These are phyloP conservation scores for Triplophysa bombifrons DNA, from an alignment of 2,797 vertebrate genomes.

Conservation along the genomic window DNA sequence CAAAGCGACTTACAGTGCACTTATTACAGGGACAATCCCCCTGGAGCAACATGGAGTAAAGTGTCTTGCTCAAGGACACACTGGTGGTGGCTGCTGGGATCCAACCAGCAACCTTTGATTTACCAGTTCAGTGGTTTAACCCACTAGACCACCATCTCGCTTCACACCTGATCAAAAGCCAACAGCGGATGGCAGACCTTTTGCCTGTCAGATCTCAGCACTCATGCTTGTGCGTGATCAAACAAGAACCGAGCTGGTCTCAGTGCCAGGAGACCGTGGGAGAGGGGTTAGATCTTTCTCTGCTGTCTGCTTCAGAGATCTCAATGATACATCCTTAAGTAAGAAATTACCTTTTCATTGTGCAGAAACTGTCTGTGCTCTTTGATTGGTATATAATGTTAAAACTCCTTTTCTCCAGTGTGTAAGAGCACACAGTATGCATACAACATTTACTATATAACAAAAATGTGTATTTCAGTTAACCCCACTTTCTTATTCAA, in stretches of 20 bases:
- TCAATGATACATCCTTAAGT: background rate
- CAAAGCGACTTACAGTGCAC: too few species aligned
- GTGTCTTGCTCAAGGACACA: too few species aligned
- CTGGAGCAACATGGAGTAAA: too few species aligned
- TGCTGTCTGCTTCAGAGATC: background rate
- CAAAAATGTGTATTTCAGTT: background rate
- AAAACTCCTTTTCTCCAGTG: too few species aligned
- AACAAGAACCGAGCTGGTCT: background rate
- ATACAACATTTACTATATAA: background rate
- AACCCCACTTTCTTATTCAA: background rate
- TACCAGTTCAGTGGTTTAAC: too few species aligned
- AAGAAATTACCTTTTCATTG: background rate
- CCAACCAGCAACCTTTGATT: too few species aligned
- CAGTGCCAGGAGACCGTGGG: background rate
- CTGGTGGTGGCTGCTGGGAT: too few species aligned
- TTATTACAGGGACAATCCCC: too few species aligned
- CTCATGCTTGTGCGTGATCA: background rate
- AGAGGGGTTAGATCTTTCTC: background rate
- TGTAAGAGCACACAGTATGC: background rate
- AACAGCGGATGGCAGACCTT: background rate
- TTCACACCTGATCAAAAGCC: background rate
- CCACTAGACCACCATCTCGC: too few species aligned
- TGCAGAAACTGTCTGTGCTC: background rate
- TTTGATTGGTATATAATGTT: background rate
- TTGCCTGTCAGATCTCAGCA: background rate